These are phyloP conservation scores for Astreopora myriophthalma DNA, from an alignment of 64 coral and sea anemone genomes.

Conservation along the genomic window DNA sequence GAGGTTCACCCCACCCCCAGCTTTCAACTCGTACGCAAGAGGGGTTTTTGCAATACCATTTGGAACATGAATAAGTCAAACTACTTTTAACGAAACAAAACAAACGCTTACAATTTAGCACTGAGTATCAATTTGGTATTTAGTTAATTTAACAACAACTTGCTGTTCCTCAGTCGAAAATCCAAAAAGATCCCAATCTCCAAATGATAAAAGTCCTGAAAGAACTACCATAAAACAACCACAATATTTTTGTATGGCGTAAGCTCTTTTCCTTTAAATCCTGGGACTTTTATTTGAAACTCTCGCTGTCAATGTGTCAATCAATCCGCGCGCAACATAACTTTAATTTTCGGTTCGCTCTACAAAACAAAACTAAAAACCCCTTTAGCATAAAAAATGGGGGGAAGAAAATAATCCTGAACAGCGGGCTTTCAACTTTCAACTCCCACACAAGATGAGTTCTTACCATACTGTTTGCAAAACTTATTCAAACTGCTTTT, in stretches of 20 bases:
- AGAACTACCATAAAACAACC: conserved; percentile 4
- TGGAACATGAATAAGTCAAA: no score
- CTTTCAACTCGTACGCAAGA: no score
- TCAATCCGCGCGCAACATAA: not conserved
- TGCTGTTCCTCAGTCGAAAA: not conserved
- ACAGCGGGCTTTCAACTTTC: no score
- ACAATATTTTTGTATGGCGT: not conserved
- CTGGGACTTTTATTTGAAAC: not conserved
- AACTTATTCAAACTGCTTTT: no score
- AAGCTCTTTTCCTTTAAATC: not conserved
- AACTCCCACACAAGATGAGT: no score
- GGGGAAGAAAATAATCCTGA: not conserved
- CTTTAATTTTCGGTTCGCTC: not conserved
- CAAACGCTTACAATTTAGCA: no score
- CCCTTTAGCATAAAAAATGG: not conserved
- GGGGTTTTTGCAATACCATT: no score
- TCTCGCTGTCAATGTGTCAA: not conserved
- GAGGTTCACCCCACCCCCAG: no score
- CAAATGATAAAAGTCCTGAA: conserved; percentile 1
- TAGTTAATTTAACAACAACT: no score
- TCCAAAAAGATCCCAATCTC: conserved; percentile 2
- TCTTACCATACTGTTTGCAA: no score
- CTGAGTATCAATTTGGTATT: no score
- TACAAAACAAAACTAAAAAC: not conserved
- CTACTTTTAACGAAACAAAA: no score